These are phyloP conservation scores for Camponotus pennsylvanicus DNA, from an alignment of 1,140 invertebrate genomes.

Conservation along the genomic window DNA sequence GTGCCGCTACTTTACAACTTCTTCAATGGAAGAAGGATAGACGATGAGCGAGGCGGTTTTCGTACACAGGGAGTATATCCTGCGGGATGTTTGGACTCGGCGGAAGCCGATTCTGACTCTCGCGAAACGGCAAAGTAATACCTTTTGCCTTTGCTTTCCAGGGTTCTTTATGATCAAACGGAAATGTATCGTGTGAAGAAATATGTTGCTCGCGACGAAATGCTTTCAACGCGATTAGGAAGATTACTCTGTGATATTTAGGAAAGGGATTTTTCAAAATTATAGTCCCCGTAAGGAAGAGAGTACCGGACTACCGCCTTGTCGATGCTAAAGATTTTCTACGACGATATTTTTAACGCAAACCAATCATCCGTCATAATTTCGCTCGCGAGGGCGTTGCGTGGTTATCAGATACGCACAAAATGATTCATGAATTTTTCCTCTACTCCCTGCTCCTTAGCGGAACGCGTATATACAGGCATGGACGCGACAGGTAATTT, in stretches of 20 bases:
- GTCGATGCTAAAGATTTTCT: conserved; percentile 14
- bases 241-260: conserved; percentile 30
- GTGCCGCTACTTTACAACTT: conserved; percentile 50
- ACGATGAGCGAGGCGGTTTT: neutral
- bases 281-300: neutral
- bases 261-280: conserved; percentile 3
- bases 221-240: conserved; percentile 52
- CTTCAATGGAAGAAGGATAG: conserved; percentile 12
- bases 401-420: conserved; percentile 52
- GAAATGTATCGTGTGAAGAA: conserved; percentile 34
- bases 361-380: conserved; percentile 50
- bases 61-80: conserved; percentile 30
- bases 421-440: conserved; percentile 68
- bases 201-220: neutral
- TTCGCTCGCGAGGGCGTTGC: neutral
- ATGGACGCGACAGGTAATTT: conserved; percentile 74
- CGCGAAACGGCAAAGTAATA: conserved; percentile 17
- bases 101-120: neutral
- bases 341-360: conserved; percentile 38
- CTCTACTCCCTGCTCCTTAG: conserved; percentile 28
- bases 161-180: conserved; percentile 60
- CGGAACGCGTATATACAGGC: conserved; percentile 42
- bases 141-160: conserved; percentile 49
- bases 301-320: neutral
- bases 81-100: conserved; percentile 38